Evolutionary conservation across 1,140 invertebrate genomes (phyloP).

Genomic region (Papilio polyxenes): DNA sequence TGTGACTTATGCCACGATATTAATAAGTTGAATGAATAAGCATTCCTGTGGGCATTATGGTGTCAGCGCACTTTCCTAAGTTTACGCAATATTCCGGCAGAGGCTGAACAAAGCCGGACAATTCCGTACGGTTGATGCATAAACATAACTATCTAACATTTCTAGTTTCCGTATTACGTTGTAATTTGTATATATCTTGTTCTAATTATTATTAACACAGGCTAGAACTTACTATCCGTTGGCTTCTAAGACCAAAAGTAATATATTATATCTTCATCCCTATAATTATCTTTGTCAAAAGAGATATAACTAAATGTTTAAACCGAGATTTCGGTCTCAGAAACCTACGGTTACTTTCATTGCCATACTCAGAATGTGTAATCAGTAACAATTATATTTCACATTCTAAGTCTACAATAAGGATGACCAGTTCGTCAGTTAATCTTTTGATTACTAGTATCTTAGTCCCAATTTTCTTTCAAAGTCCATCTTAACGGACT

Average conservation of each 20-base stretch:
- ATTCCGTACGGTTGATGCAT: background rate
- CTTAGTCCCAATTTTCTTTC: too few relatives aligned
- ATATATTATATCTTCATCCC: too few relatives aligned
- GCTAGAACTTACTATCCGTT: background rate
- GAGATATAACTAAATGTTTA: too few relatives aligned
- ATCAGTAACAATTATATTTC: too few relatives aligned
- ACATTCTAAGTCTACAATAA: too few relatives aligned
- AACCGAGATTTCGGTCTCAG: too few relatives aligned
- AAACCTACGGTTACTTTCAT: background rate
- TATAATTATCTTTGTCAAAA: too few relatives aligned
- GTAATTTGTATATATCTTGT: background rate
- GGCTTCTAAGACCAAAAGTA: too few relatives aligned
- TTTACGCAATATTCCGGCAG: constrained; percentile 3
- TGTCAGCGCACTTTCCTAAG: background rate
- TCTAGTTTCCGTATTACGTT: background rate
- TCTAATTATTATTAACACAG: background rate
- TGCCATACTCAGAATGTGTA: too few relatives aligned
- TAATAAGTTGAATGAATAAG: background rate
- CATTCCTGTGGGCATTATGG: constrained; percentile 13
- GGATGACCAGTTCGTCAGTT: too few relatives aligned
- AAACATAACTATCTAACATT: background rate
- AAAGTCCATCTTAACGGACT: too few relatives aligned
- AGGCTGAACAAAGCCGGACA: background rate
- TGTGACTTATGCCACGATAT: background rate
- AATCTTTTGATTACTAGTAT: too few relatives aligned